Base-by-base conservation (phyloP, 2,888 invertebrate genomes). In the Lucinisca nassula region DNA sequence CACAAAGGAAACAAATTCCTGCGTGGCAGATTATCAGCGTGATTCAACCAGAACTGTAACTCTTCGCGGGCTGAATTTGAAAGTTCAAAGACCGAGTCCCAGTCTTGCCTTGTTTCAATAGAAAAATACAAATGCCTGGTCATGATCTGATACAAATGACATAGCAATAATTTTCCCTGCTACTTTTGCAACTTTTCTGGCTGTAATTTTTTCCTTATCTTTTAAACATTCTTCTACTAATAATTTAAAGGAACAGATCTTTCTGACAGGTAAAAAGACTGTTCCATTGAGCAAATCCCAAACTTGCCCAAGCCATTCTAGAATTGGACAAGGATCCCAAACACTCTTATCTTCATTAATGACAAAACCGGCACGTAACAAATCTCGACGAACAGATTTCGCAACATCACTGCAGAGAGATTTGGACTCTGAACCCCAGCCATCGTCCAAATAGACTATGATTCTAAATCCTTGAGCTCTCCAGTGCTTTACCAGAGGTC, bases 391-490 rank as follows among this genome's bases (percentile, higher is more conserved):
- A 40, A 40, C 14, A 14, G 14, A 10, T 40, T 40, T 6, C 14
- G 40, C 40, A 10, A 40, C 14, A 40, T 40, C 14, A 14, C 6
- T 40, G 14, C 40, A 40, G 14, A 10, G 6, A 14, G 40, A 10
- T 10, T 14, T 40, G 8, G 40, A 40, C 40, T 40, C 40, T 40
- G 40, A 10, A 14, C n/a, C 55, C 81, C 85, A 81, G 6, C 85
- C 81, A 70, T 85, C 85, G 49, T 85, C 85, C 61, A 81, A 35
- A 61, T 72, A 78, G 40, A 81, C 35, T 10, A 85, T 61, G 12
- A 78, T 72, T 37, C 70, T n/a, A n/a, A 70, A 58, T n/a, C 78
- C 73, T 0, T 67, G 49, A 21, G 45, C n/a, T 74, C 81, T 73
- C 85, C 85, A 82, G 37, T 77, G 55, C 27, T 61, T 58, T 1